Conservation (phyloP, 2,113 vertebrate genomes). For the Python bivittatus region DNA sequence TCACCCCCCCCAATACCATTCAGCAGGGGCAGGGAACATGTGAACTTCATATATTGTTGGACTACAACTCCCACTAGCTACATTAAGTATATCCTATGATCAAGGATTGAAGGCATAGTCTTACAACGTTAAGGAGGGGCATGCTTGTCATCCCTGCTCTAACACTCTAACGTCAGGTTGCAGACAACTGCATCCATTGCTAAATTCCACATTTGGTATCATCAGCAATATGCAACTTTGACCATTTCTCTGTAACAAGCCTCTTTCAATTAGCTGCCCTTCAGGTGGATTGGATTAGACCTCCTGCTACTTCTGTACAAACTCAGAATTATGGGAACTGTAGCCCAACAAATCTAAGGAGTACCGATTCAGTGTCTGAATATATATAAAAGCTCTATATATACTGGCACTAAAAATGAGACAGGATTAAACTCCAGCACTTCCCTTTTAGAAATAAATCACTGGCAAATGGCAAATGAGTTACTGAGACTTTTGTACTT, state of each 20-base stretch:
- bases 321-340: not conserved
- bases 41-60: not conserved
- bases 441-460: not conserved
- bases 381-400: not conserved
- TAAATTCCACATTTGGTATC: not conserved
- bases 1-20: not conserved
- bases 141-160: not conserved
- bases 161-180: not conserved
- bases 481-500: slow-evolving; percentile 32
- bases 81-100: not conserved
- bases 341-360: not conserved
- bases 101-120: not conserved
- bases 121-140: not conserved
- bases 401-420: not conserved
- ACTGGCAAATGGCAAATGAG: slow-evolving; percentile 32
- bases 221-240: not conserved
- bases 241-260: not conserved
- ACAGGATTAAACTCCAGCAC: not conserved
- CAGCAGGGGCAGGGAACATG: not conserved
- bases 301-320: not conserved
- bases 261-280: not conserved
- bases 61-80: not conserved
- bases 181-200: not conserved
- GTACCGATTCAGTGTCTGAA: not conserved
- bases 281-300: not conserved